Percentiles rank a stretch among this genome's conserved stretches.
Conservation (phyloP, 2,797 vertebrate genomes). For the Phoeniculus purpureus region DNA sequence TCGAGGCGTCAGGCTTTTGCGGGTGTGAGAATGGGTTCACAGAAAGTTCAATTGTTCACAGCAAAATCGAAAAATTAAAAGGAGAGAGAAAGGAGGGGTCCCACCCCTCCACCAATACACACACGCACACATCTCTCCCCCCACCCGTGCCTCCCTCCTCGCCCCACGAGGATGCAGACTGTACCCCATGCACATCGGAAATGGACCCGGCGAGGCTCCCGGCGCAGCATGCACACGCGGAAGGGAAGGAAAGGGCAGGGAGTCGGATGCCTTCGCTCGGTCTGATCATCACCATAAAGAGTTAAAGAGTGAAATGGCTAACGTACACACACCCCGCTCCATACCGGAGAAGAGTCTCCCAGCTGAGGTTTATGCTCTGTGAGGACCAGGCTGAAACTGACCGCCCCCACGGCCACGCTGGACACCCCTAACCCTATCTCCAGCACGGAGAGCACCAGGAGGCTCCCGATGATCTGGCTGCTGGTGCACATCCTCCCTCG, state of each 20-base stretch:
- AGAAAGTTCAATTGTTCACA: slow-evolving; percentile 43
- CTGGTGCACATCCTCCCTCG: slow-evolving; percentile 95
- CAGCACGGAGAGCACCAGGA: slow-evolving; percentile 94
- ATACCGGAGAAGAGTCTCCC: slow-evolving; percentile 97
- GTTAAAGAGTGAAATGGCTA: slow-evolving; percentile 85
- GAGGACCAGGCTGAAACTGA: slow-evolving; percentile 90
- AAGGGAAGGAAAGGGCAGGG: neutral
- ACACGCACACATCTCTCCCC: neutral
- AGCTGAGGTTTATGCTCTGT: slow-evolving; percentile 89
- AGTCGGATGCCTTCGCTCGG: slow-evolving; percentile 28
- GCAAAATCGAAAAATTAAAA: neutral
- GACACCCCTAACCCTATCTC: slow-evolving; percentile 98
- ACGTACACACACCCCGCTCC: slow-evolving; percentile 99
- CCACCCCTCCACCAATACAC: neutral
- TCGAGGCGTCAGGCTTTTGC: neutral
- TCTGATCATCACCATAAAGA: slow-evolving; percentile 73
- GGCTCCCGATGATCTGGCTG: slow-evolving; percentile 97
- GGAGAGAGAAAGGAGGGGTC: neutral
- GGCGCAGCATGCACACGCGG: slow-evolving; percentile 23
- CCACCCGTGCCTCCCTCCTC: neutral
- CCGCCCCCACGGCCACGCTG: slow-evolving; percentile 94
- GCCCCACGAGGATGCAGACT: neutral
- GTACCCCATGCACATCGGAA: slow-evolving; percentile 6
- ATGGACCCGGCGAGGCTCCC: slow-evolving; percentile 24
- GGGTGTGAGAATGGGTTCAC: slow-evolving; percentile 1